These are phyloP conservation scores for Ctenomys sociabilis DNA, from an alignment of 2,113 vertebrate genomes.

Conservation along the genomic window DNA sequence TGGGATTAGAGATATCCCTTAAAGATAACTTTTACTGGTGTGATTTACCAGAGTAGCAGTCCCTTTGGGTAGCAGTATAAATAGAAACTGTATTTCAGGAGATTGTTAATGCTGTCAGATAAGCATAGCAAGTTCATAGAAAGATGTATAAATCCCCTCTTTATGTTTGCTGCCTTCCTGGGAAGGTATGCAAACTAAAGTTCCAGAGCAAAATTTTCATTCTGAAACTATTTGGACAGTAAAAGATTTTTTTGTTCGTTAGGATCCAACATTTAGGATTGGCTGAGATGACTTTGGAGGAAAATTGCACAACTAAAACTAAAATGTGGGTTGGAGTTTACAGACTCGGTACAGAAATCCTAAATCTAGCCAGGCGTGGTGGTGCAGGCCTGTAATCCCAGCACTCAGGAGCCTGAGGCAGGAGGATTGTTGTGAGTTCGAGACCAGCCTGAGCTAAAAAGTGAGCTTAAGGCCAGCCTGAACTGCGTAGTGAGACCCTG, in stretches of 20 bases:
- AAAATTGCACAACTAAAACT: neutral
- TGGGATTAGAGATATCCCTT: conserved; percentile 1
- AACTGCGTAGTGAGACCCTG: no score
- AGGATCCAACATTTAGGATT: neutral
- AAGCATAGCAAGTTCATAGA: neutral
- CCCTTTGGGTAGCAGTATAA: neutral
- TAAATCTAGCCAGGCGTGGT: no score
- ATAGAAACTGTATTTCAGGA: neutral
- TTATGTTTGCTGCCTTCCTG: neutral
- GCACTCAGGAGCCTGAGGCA: no score
- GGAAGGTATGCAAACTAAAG: neutral
- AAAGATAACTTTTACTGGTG: neutral
- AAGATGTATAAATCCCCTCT: neutral
- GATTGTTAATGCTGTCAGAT: neutral
- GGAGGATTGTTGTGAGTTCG: no score
- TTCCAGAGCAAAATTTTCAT: conserved; percentile 35
- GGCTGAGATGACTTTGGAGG: neutral
- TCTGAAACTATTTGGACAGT: neutral
- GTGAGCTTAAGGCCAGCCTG: no score
- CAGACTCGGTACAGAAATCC: neutral
- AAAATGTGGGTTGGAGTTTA: neutral
- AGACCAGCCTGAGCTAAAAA: no score
- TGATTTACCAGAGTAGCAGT: neutral
- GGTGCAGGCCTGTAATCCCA: no score
- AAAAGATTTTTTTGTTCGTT: conserved; percentile 29